Percentiles rank a stretch among this genome's conserved stretches.
phyloP scores from a whole-genome alignment of 1,140 invertebrate species.

The Lepidurus arcticus region DNA sequence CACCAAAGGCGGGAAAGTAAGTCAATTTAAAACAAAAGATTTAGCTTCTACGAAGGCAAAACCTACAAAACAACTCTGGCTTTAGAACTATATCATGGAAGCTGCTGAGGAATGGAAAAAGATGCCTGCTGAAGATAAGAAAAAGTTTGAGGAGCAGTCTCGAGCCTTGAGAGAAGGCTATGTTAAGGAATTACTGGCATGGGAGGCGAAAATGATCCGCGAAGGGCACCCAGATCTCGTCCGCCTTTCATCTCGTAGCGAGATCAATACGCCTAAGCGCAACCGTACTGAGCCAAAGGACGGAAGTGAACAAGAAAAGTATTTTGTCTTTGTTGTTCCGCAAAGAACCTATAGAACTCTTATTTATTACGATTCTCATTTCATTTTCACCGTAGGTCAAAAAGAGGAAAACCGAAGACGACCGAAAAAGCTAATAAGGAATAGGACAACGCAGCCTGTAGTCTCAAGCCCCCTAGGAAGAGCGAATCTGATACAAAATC shows the following conservation, averaged over 20 bases:
- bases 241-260: not conserved
- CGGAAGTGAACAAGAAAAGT: not conserved
- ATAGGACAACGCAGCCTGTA: conserved; percentile 1
- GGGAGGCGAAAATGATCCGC: conserved; percentile 6
- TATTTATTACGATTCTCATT: not conserved
- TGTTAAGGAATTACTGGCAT: not conserved
- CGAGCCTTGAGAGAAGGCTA: not conserved
- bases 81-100: not conserved
- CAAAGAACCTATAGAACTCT: not conserved
- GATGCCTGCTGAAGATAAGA: not conserved
- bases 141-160: not conserved
- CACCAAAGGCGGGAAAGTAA: too few relatives aligned
- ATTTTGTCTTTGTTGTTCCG: not conserved
- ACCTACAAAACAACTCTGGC: not conserved
- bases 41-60: too few relatives aligned
- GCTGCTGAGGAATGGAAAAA: not conserved
- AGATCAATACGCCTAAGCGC: conserved; percentile 13
- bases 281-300: not conserved
- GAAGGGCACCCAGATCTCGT: not conserved
- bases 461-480: not conserved
- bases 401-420: not conserved
- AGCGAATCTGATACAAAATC: not conserved
- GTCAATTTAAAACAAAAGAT: too few relatives aligned
- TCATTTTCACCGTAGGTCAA: not conserved
- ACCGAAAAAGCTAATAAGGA: not conserved